These are phyloP conservation scores for Euthynnus affinis DNA, from an alignment of 2,797 vertebrate genomes.

Conservation along the genomic window DNA sequence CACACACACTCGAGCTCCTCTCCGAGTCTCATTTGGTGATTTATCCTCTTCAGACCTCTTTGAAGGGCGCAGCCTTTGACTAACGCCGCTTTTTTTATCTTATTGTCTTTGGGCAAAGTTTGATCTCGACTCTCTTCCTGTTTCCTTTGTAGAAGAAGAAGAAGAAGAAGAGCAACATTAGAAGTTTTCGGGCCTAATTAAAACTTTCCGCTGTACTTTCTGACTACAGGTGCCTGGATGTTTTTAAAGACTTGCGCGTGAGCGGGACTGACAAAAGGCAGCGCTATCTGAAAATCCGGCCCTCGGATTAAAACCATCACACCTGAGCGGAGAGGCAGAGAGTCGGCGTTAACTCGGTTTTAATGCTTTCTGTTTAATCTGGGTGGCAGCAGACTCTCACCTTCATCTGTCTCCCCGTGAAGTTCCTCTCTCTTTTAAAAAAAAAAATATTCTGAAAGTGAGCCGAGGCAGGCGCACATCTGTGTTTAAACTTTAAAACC, in stretches of 20 bases:
- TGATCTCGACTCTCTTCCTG: conserved; percentile 40
- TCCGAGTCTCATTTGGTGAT: no score
- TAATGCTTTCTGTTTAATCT: conserved; percentile 80
- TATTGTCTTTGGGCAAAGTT: conserved; percentile 50
- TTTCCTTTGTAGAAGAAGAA: conserved; percentile 51
- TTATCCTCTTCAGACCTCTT: no score
- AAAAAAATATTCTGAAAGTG: conserved; percentile 73
- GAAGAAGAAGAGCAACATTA: conserved; percentile 35
- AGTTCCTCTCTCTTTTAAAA: conserved; percentile 64
- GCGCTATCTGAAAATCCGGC: conserved; percentile 60
- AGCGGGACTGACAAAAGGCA: conserved; percentile 58
- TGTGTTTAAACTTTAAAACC: conserved; percentile 77
- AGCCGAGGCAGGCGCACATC: conserved; percentile 50
- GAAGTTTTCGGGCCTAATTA: conserved; percentile 71
- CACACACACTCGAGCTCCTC: no score
- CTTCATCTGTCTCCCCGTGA: conserved; percentile 76
- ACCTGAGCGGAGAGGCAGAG: conserved; percentile 51
- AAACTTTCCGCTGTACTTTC: conserved; percentile 59
- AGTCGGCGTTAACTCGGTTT: conserved; percentile 64
- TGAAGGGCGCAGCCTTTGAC: not conserved
- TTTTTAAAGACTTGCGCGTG: conserved; percentile 36
- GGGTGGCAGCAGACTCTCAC: conserved; percentile 73
- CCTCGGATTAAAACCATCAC: conserved; percentile 69
- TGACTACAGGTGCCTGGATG: conserved; percentile 44
- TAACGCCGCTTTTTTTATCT: conserved; percentile 41